These are phyloP conservation scores for Odontocerum albicorne DNA, from an alignment of 2,888 invertebrate species.

Conservation along the genomic window DNA sequence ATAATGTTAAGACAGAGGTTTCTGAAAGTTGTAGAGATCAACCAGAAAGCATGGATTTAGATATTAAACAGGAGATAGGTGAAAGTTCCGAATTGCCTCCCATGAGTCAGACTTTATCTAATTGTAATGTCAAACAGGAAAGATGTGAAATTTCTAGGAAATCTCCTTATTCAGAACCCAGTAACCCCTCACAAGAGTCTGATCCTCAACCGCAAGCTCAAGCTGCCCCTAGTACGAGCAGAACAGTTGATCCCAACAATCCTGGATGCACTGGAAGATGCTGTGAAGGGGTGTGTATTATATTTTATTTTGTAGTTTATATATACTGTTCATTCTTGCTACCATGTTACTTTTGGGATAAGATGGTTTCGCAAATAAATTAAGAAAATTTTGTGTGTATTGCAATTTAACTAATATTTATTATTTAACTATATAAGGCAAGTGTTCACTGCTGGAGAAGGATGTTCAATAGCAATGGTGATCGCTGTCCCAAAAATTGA, in stretches of 20 bases:
- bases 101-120: background rate
- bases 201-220: slow-evolving; percentile 12
- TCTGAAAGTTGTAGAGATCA: background rate
- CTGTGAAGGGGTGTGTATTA: slow-evolving; percentile 18
- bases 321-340: no score
- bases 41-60: slow-evolving; percentile 25
- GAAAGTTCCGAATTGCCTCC: background rate
- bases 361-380: no score
- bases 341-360: no score
- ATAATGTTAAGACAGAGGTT: slow-evolving; percentile 12
- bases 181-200: background rate
- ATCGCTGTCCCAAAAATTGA: no score
- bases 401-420: no score
- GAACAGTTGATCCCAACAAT: slow-evolving; percentile 5
- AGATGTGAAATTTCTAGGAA: slow-evolving; percentile 4
- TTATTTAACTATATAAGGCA: no score
- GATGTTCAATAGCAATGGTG: no score
- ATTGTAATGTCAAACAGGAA: slow-evolving; percentile 9
- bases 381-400: no score
- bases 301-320: no score
- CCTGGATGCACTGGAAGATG: slow-evolving; percentile 13
- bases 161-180: background rate
- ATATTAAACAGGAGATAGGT: slow-evolving; percentile 26
- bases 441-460: no score
- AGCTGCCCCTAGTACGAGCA: slow-evolving; percentile 24